Evolutionary conservation across 2,888 invertebrate species (phyloP), one percentile per base, ranked within the genome.

Genomic region (Trilocha varians): DNA sequence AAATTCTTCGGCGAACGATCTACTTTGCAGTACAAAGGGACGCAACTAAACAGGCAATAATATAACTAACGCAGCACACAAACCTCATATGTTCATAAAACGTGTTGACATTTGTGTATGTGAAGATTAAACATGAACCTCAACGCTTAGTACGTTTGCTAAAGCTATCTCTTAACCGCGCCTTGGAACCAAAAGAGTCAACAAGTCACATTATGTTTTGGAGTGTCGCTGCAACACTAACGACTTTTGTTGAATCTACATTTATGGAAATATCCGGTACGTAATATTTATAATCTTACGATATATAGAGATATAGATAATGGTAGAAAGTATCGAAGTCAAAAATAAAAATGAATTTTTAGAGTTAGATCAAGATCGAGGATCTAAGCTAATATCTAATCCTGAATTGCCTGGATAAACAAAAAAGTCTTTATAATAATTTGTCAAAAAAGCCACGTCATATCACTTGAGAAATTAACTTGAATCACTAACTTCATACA

Each of bases 101-200:
- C 58, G 55, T 66, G 72, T 73, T 68, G 70, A 73, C 71, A 63
- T 44, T 59, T 65, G 57, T 61, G 65, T 78, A 77, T 82, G 78
- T 78, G 74, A 77, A 79, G 69, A 74, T 69, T 69, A 78, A 82
- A 85, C 73, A 80, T 65, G 62, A 62, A 60, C 65, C 60, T 47
- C 42, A 45, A 53, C 53, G 56, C 56, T 65, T 71, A 75, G 71
- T 70, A 54, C 64, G 80, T 80, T 80, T 80, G 79, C 80, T 74
- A 78, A 82, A 79, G 65, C 61, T 78, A 82, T 83, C 79, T 78
- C 60, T 57, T 47, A 54, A 57, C 65, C 71, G 63, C 71, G 62
- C 68, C 75, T 72, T 67, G 53, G 67, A 75, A 78, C 75, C 72
- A 62, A 70, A 71, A 65, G 72, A 73, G 80, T 80, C 73, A 84